These are phyloP conservation scores for Drosophila oshimai DNA, from an alignment of 1,140 invertebrate species.

Conservation along the genomic window DNA sequence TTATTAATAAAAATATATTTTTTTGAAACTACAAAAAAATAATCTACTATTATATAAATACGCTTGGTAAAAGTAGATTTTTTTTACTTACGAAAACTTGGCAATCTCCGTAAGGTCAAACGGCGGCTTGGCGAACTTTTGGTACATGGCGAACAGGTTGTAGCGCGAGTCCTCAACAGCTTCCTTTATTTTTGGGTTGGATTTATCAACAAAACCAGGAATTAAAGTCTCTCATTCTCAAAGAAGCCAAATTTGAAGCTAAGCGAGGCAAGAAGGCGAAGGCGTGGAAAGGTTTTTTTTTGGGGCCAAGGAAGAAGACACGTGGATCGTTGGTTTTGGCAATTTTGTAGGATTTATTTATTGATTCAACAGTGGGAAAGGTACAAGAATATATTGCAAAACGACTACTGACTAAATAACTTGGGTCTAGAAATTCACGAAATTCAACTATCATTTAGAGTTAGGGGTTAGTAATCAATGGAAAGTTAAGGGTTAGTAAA, in stretches of 20 bases:
- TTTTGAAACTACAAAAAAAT: too few relatives aligned
- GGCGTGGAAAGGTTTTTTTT: neutral
- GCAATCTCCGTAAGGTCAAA: slow-evolving; percentile 81
- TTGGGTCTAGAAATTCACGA: neutral
- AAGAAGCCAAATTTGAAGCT: slow-evolving; percentile 8
- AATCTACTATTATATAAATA: too few relatives aligned
- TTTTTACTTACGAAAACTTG: slow-evolving; percentile 81
- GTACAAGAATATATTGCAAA: slow-evolving; percentile 55
- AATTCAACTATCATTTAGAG: neutral
- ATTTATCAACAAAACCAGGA: slow-evolving; percentile 36
- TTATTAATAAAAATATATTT: too few relatives aligned
- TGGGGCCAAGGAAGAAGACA: slow-evolving; percentile 49
- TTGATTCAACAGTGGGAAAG: slow-evolving; percentile 42
- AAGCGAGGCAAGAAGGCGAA: slow-evolving; percentile 34
- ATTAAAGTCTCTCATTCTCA: slow-evolving; percentile 31
- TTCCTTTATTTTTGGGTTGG: slow-evolving; percentile 56
- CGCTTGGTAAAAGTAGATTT: too few relatives aligned
- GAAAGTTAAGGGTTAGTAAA: neutral
- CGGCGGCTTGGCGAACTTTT: slow-evolving; percentile 80
- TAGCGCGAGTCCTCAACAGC: slow-evolving; percentile 76
- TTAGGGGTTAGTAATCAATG: neutral
- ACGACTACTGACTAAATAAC: slow-evolving; percentile 51
- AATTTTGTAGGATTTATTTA: slow-evolving; percentile 49
- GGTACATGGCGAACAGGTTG: slow-evolving; percentile 82
- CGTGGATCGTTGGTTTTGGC: slow-evolving; percentile 38